Base-by-base conservation (phyloP, 2,113 vertebrate species). In the Mesocricetus auratus region DNA sequence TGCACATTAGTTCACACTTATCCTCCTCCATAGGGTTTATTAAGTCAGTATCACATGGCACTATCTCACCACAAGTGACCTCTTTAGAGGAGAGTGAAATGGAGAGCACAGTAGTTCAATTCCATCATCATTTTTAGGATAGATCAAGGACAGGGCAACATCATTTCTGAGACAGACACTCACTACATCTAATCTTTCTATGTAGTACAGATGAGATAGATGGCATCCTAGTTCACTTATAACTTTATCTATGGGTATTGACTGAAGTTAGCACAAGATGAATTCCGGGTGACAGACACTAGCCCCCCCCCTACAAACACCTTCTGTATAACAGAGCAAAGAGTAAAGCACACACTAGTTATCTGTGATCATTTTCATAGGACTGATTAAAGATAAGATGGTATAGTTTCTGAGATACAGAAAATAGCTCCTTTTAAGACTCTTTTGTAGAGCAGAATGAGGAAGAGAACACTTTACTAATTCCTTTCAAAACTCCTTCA, bases 351-450 rank as follows among this genome's bases (percentile, higher is more conserved):
- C n/a, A 22, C 19, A 81, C 17, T 7, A n/a, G 50, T n/a, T 36
- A 36, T 24, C 50, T 22, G 9, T 73, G 19, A 39, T 10, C 19
- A 22, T 73, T 21, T 73, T 73, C 71, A 73, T 79, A 36, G 77
- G 33, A 79, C 8, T 53, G 8, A 79, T 79, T 17, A 79, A 36
- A 10, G 9, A 53, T 53, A 21, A 26, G 31, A 79, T 36, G 50
- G 9, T 66, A 29, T 79, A 26, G 45, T 33, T 36, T 79, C 47
- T 79, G 31, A 56, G 31, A 36, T 10, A 21, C 7, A 79, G 7
- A 71, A 2, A 21, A 21, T n/a, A 73, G n/a, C 9, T 4, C 1
- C 29, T 31, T 50, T 9, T 16, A 53, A 10, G 16, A 17, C 0
- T 53, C 77, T 11, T 81, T 5, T 56, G 21, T 22, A 56, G 3